phyloP scores from a whole-genome alignment of 2,797 vertebrate genomes.

The Danio jaintianensis region DNA sequence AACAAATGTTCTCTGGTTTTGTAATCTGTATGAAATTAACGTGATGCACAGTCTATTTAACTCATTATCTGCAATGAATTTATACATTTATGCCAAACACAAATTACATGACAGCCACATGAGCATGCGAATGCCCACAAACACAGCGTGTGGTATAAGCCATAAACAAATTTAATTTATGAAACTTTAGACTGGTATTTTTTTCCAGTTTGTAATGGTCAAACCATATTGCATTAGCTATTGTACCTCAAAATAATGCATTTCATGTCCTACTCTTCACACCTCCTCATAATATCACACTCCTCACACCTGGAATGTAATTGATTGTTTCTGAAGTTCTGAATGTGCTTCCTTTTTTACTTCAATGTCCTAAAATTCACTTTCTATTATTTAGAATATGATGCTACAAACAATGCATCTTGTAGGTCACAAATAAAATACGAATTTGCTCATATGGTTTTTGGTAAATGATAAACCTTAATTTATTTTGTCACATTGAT shows the following conservation, averaged over 20 bases:
- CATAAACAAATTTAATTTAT: background rate
- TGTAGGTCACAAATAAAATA: background rate
- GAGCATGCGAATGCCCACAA: too few relatives aligned
- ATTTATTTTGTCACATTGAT: conserved; percentile 36
- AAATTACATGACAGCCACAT: too few relatives aligned
- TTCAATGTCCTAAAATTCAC: background rate
- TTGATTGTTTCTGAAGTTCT: background rate
- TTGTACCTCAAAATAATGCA: background rate
- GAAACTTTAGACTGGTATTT: background rate
- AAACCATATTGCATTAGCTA: background rate
- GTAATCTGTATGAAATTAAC: too few relatives aligned
- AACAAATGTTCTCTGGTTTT: too few relatives aligned
- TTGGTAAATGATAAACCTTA: conserved; percentile 22
- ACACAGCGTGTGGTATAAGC: background rate
- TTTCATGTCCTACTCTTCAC: background rate
- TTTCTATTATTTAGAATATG: background rate
- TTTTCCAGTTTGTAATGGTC: background rate
- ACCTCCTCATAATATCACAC: background rate
- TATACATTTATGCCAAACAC: too few relatives aligned
- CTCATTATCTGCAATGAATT: too few relatives aligned
- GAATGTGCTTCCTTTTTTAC: background rate
- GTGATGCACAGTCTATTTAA: too few relatives aligned
- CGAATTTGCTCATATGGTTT: conserved; percentile 1
- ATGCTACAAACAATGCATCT: background rate
- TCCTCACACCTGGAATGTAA: background rate